Conservation (phyloP, 2,888 invertebrate species). For the Dasypolia templi region DNA sequence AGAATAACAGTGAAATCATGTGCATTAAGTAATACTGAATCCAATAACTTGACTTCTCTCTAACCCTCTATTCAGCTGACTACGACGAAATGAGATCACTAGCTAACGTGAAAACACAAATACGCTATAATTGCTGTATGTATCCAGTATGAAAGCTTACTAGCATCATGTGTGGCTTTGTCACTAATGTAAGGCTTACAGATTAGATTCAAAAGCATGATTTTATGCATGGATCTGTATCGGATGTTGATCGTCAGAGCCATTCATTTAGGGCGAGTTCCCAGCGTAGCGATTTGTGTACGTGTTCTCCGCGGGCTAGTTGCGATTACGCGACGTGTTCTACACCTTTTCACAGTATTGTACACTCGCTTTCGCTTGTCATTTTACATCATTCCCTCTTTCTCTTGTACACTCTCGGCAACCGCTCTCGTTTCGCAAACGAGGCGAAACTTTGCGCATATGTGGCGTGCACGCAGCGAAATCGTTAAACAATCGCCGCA, state of each 20-base stretch:
- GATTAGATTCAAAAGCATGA: constrained; percentile 24
- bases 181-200: constrained; percentile 5
- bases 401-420: too few relatives aligned
- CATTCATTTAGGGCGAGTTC: neutral
- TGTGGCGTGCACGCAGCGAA: neutral
- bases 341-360: neutral
- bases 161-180: neutral
- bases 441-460: neutral
- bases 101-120: neutral
- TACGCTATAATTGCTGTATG: neutral
- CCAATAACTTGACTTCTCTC: too few relatives aligned
- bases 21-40: too few relatives aligned
- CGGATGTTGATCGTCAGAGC: neutral
- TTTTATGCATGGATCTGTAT: constrained; percentile 43
- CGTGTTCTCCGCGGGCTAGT: neutral
- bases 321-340: neutral
- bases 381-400: too few relatives aligned
- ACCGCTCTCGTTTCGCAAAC: too few relatives aligned
- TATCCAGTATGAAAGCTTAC: constrained; percentile 4
- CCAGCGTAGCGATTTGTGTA: neutral
- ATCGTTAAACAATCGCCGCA: neutral
- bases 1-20: too few relatives aligned
- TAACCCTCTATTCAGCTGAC: neutral
- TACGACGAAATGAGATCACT: neutral
- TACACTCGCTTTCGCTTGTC: neutral